Percentiles rank a stretch among this genome's conserved stretches.
These are phyloP conservation scores for Drosophila pseudotalamancana DNA, from an alignment of 2,888 invertebrate species.

Conservation along the genomic window DNA sequence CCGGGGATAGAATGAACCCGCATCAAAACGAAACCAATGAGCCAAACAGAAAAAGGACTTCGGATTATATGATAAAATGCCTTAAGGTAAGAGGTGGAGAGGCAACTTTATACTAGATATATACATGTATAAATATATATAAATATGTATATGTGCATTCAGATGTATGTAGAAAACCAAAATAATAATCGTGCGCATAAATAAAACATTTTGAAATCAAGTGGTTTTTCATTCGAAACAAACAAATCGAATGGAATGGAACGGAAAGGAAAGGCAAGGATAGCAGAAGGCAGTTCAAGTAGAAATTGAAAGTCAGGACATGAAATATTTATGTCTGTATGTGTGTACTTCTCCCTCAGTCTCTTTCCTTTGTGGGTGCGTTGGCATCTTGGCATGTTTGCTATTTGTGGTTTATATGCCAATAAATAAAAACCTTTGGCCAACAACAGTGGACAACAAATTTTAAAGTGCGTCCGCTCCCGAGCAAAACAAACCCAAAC, in stretches of 20 bases:
- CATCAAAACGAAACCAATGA: constrained; percentile 68
- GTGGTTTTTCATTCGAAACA: constrained; percentile 62
- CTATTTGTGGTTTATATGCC: constrained; percentile 75
- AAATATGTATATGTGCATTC: background rate
- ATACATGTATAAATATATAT: background rate
- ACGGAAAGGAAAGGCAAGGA: constrained; percentile 12
- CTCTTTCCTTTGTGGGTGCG: constrained; percentile 36
- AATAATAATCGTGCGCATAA: constrained; percentile 75
- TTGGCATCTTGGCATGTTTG: constrained; percentile 63
- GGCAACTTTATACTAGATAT: constrained; percentile 10
- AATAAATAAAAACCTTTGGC: constrained; percentile 74
- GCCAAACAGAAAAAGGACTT: constrained; percentile 42
- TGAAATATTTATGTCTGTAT: constrained; percentile 68
- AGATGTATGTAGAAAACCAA: constrained; percentile 42
- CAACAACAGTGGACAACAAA: constrained; percentile 51
- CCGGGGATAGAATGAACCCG: constrained; percentile 63
- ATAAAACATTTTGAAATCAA: constrained; percentile 76
- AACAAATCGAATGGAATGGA: constrained; percentile 56
- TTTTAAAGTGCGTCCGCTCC: constrained; percentile 61
- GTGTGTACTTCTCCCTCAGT: background rate
- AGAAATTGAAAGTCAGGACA: constrained; percentile 76
- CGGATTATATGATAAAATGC: constrained; percentile 76
- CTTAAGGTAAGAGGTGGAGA: constrained; percentile 62
- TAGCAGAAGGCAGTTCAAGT: constrained; percentile 20
- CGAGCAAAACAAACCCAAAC: constrained; percentile 30